phyloP scores from a whole-genome alignment of 1,140 invertebrate genomes.

The Diachasmimorpha longicaudata region DNA sequence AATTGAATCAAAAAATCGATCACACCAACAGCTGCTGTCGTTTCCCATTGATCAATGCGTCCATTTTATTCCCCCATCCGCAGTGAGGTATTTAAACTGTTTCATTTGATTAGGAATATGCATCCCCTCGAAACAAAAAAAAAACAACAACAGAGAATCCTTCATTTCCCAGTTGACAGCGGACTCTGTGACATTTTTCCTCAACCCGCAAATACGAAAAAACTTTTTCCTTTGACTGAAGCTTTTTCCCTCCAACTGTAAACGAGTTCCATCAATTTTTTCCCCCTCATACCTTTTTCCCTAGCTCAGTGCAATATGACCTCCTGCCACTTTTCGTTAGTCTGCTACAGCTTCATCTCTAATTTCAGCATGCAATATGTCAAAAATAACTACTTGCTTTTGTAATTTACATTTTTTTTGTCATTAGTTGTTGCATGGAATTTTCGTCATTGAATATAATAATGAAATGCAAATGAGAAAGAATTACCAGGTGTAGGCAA shows the following conservation, averaged over 20 bases:
- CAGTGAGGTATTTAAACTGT: background rate
- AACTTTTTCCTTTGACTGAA: background rate
- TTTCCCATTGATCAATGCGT: too few species aligned
- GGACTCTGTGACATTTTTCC: slow-evolving; percentile 3
- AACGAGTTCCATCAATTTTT: slow-evolving; percentile 2
- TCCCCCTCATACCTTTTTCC: background rate
- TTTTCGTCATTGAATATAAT: too few species aligned
- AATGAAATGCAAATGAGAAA: too few species aligned
- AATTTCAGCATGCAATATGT: background rate
- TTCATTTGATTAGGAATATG: background rate
- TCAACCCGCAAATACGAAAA: background rate
- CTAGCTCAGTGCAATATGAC: background rate
- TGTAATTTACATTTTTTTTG: background rate
- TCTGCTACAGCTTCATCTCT: background rate
- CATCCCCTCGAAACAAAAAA: too few species aligned
- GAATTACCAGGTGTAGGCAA: too few species aligned
- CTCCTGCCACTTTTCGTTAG: background rate
- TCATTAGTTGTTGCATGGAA: background rate
- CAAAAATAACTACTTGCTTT: background rate
- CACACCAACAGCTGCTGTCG: too few species aligned
- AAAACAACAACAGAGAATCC: background rate
- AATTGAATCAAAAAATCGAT: too few species aligned
- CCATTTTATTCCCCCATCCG: background rate
- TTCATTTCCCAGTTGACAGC: background rate
- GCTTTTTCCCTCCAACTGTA: background rate